Percentiles rank a stretch among this genome's conserved stretches.
These are phyloP conservation scores for Corydoras maculifer DNA, from an alignment of 2,113 vertebrate species.

Conservation along the genomic window DNA sequence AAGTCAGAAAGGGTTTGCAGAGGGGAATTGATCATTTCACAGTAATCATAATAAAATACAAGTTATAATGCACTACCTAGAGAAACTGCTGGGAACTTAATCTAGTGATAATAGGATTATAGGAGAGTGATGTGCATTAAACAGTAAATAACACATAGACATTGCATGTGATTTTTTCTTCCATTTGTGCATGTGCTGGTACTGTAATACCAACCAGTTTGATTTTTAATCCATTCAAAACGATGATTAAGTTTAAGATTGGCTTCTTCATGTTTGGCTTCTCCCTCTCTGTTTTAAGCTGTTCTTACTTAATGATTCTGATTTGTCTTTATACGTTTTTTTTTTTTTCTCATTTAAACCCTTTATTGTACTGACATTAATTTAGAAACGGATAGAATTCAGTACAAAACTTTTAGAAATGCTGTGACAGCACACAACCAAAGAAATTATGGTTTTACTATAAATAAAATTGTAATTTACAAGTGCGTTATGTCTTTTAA, in stretches of 20 bases:
- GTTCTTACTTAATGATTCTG: background rate
- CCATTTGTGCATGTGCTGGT: background rate
- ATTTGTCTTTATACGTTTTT: conserved; percentile 41
- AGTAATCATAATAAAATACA: background rate
- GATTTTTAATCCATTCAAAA: no score
- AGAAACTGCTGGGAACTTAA: no score
- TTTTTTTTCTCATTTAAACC: conserved; percentile 37
- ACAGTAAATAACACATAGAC: no score
- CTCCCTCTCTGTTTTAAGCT: no score
- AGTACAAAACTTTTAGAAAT: conserved; percentile 29
- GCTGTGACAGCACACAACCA: conserved; percentile 11
- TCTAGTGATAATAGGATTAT: no score
- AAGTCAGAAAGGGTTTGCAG: background rate
- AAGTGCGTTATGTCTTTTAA: conserved; percentile 9
- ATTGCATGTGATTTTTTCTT: conserved; percentile 3
- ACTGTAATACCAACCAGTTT: no score
- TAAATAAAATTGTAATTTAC: conserved; percentile 14
- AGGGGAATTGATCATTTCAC: background rate
- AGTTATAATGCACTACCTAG: no score
- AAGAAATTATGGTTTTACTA: conserved; percentile 36
- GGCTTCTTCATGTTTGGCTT: no score
- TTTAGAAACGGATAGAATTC: conserved; percentile 35
- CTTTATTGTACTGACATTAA: conserved; percentile 44
- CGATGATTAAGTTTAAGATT: no score
- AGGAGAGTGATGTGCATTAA: no score